Evolutionary conservation across 2,888 invertebrate species (phyloP).

Genomic region (Lasioglossum marginatum): DNA sequence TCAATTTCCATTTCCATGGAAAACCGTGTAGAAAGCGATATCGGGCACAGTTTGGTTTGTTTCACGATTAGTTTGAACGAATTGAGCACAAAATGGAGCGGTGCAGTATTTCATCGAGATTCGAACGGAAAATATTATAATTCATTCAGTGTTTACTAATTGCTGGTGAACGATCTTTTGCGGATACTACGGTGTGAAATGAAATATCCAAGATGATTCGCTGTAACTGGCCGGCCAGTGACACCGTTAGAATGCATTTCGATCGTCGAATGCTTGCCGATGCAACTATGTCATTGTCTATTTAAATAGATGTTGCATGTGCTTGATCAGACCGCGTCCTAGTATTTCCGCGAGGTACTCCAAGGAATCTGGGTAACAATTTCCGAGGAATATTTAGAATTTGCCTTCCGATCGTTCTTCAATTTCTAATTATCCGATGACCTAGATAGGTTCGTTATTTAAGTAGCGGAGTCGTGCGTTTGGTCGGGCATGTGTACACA

Average conservation of each 20-base stretch:
- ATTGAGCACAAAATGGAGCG: neutral
- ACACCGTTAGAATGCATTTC: neutral
- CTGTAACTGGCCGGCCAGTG: neutral
- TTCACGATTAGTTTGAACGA: neutral
- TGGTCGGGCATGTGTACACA: neutral
- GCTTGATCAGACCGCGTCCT: neutral
- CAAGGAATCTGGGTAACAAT: conserved; percentile 6
- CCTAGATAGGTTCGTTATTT: conserved; percentile 3
- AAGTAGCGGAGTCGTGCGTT: neutral
- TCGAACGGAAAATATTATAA: neutral
- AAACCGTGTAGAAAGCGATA: neutral
- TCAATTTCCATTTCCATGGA: neutral
- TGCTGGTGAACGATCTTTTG: neutral
- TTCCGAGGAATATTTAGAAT: neutral
- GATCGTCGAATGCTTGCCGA: neutral
- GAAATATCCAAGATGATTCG: neutral
- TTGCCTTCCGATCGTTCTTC: neutral
- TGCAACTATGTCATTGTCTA: neutral
- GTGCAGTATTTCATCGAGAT: neutral
- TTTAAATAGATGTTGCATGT: neutral
- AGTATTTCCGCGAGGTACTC: conserved; percentile 2
- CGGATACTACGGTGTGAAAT: no score
- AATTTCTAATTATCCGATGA: neutral
- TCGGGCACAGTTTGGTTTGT: neutral
- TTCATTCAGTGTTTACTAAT: neutral